phyloP scores from a whole-genome alignment of 2,888 invertebrate genomes.

The Gastrophysa polygoni region DNA sequence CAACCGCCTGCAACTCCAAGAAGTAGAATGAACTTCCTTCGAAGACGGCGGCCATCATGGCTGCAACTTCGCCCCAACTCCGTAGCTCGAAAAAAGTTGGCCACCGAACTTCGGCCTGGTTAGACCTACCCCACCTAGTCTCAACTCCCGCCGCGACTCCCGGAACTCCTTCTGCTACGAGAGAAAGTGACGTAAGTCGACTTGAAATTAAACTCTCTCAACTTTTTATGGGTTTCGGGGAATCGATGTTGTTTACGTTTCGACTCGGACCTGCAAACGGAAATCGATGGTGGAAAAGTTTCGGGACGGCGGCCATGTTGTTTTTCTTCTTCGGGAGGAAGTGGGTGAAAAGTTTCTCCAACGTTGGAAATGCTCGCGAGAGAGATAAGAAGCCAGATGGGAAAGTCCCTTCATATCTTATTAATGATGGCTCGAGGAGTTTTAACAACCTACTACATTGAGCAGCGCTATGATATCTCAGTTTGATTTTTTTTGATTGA shows the following conservation, averaged over 20 bases:
- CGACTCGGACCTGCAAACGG: slow-evolving; percentile 14
- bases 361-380: slow-evolving; percentile 10
- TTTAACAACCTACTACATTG: neutral
- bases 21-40: slow-evolving; percentile 9
- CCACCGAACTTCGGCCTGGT: slow-evolving; percentile 51
- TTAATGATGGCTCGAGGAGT: neutral
- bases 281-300: slow-evolving; percentile 21
- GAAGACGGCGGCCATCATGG: slow-evolving; percentile 12
- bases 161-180: slow-evolving; percentile 57
- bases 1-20: slow-evolving; percentile 33
- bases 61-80: neutral
- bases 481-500: too few species aligned
- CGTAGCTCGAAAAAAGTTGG: slow-evolving; percentile 10
- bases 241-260: slow-evolving; percentile 59
- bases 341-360: slow-evolving; percentile 27
- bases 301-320: slow-evolving; percentile 26
- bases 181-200: slow-evolving; percentile 57
- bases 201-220: slow-evolving; percentile 47
- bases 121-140: slow-evolving; percentile 55
- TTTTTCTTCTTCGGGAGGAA: slow-evolving; percentile 29
- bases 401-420: neutral
- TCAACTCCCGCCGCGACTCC: slow-evolving; percentile 48
- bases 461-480: too few species aligned
- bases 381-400: neutral
- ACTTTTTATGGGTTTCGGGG: slow-evolving; percentile 58